Conservation (phyloP, 2,797 vertebrate genomes). For the Neostethus bicornis region DNA sequence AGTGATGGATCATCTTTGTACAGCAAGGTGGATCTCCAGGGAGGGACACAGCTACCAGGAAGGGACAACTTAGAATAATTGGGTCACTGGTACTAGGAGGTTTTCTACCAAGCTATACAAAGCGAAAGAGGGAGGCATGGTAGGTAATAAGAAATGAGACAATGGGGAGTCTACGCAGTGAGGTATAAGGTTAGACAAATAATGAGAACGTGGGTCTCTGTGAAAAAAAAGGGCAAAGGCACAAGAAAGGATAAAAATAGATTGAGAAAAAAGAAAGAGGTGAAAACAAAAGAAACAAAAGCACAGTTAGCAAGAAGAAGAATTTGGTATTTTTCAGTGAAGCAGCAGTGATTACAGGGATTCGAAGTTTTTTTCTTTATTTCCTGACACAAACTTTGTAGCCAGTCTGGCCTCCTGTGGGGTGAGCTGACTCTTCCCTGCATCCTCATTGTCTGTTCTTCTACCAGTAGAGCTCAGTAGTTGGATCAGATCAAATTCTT, state of each 20-base stretch:
- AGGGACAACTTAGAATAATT: conserved; percentile 78
- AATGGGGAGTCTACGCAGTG: conserved; percentile 15
- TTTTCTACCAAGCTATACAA: conserved; percentile 56
- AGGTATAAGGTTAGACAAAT: conserved; percentile 46
- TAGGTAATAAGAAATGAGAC: conserved; percentile 41
- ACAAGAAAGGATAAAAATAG: conserved; percentile 22
- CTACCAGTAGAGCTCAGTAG: conserved; percentile 34
- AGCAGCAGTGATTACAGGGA: conserved; percentile 36
- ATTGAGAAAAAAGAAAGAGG: conserved; percentile 16
- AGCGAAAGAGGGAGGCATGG: conserved; percentile 40
- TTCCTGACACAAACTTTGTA: conserved; percentile 5
- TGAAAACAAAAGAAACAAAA: conserved; percentile 24
- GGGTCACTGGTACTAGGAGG: conserved; percentile 72
- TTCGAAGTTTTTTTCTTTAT: conserved; percentile 1
- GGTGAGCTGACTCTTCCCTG: conserved; percentile 25
- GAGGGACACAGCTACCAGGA: conserved; percentile 60
- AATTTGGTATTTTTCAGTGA: conserved; percentile 39
- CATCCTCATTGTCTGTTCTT: conserved; percentile 27
- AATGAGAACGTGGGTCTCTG: conserved; percentile 44
- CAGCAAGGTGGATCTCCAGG: conserved; percentile 64
- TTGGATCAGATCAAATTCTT: conserved; percentile 63
- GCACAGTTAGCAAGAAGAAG: conserved; percentile 36
- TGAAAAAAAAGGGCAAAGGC: conserved; percentile 13
- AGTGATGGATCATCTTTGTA: conserved; percentile 67
- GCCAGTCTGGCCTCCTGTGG: conserved; percentile 8